These are phyloP conservation scores for Falco berigora DNA, from an alignment of 2,797 vertebrate genomes.

Conservation along the genomic window DNA sequence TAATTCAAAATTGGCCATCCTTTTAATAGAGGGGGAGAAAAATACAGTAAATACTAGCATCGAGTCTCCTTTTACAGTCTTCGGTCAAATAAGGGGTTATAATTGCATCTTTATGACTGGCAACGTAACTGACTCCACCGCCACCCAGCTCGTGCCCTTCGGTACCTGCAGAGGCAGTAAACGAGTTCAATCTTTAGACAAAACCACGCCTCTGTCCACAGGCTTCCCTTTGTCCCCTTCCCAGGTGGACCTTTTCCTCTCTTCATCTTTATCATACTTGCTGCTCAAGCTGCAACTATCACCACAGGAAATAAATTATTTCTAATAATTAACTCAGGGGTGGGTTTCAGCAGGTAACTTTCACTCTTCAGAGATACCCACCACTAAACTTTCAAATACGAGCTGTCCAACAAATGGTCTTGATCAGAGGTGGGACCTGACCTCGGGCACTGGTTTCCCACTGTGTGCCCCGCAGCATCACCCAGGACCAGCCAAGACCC, in stretches of 20 bases:
- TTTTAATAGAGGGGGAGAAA: conserved; percentile 56
- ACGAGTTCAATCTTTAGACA: background rate
- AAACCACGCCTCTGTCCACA: background rate
- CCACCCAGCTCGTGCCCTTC: conserved; percentile 44
- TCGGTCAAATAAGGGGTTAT: conserved; percentile 49
- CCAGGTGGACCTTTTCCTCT: background rate
- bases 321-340: background rate
- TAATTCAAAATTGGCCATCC: conserved; percentile 72
- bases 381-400: background rate
- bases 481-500: background rate
- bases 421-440: background rate
- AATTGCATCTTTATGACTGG: conserved; percentile 72
- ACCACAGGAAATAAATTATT: background rate
- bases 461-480: background rate
- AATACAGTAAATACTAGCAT: conserved; percentile 58
- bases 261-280: background rate
- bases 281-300: background rate
- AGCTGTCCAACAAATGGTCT: background rate
- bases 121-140: conserved; percentile 47
- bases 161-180: background rate
- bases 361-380: background rate
- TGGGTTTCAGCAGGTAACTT: background rate
- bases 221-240: background rate
- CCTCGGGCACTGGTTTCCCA: background rate
- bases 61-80: conserved; percentile 56